phyloP scores from a whole-genome alignment of 2,113 vertebrate species.

The Rafetus swinhoei region DNA sequence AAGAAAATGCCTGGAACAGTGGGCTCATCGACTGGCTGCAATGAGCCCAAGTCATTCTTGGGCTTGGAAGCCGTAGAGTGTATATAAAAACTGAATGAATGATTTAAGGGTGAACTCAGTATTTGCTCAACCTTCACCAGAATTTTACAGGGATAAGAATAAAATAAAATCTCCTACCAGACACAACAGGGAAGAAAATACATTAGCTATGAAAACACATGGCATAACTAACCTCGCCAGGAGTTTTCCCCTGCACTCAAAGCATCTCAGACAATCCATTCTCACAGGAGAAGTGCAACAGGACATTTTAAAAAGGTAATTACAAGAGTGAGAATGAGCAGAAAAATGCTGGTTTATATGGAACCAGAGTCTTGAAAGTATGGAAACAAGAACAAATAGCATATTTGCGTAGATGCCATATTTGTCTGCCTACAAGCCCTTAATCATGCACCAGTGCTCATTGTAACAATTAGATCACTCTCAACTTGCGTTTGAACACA shows the following conservation, averaged over 20 bases:
- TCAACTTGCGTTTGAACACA: background rate
- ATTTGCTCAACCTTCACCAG: background rate
- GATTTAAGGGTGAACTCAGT: background rate
- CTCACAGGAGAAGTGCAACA: background rate
- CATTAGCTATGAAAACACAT: constrained; percentile 1
- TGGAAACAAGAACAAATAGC: background rate
- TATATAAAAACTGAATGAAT: background rate
- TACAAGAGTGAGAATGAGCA: background rate
- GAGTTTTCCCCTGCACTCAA: background rate
- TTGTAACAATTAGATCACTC: background rate
- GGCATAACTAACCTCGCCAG: background rate
- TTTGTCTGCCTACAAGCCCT: background rate
- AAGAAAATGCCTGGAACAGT: background rate
- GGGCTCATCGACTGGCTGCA: background rate
- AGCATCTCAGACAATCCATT: background rate
- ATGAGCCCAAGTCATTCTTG: background rate
- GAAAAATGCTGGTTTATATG: background rate
- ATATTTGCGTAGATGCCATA: background rate
- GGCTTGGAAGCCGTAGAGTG: accelerated
- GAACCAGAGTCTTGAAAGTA: background rate
- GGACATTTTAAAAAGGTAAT: background rate
- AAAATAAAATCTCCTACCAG: constrained; percentile 17
- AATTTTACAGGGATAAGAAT: background rate
- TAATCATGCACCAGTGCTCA: background rate
- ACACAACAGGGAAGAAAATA: constrained; percentile 31